Evolutionary conservation across 2,888 invertebrate species (phyloP), one percentile per base, ranked within the genome.

Genomic region (Beris chalybata): DNA sequence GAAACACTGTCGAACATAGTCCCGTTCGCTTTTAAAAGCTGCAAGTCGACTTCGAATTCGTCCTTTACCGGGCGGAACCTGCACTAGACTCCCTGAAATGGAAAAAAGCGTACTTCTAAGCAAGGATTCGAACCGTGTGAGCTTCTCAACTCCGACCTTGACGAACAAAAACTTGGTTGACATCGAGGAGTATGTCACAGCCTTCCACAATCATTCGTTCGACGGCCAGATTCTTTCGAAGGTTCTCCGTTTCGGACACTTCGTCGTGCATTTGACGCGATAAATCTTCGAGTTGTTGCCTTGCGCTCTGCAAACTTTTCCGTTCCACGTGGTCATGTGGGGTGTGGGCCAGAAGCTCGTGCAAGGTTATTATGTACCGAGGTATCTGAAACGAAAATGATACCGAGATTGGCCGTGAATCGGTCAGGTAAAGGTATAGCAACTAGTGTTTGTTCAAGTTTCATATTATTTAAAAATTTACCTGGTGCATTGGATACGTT

Each of bases 401-500:
- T 29, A 52, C n/a, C 22, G 29, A 52, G 15, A 6, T 52, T 6
- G 15, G 5, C 15, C 6, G 29, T 7, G 7, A 50, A n/a, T 11
- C 7, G 50, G 9, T 13, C 7, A n/a, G 12, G 13, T 15, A 22
- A 52, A 29, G 22, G 29, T n/a, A n/a, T n/a, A 15, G 22, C 4
- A 30, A 54, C 7, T 30, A 54, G 30, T 54, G 30, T 13, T 48
- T 12, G 48, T 12, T 12, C 12, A 13, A 11, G 29, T 15, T 50
- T 44, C 4, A 13, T 38, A 38, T 38, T 38, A 50, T 11, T 50
- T 50, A 48, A 22, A 29, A 56, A 48, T 43, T 63, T 52, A 92
- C 93, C 89, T 95, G 95, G 82, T 94, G 93, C 95, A 95, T 95
- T 15, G 95, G 95, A 81, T 93, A 95, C 2, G 94, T 95, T 68